phyloP scores from a whole-genome alignment of 2,797 vertebrate genomes.

The Micromesistius poutassou region DNA sequence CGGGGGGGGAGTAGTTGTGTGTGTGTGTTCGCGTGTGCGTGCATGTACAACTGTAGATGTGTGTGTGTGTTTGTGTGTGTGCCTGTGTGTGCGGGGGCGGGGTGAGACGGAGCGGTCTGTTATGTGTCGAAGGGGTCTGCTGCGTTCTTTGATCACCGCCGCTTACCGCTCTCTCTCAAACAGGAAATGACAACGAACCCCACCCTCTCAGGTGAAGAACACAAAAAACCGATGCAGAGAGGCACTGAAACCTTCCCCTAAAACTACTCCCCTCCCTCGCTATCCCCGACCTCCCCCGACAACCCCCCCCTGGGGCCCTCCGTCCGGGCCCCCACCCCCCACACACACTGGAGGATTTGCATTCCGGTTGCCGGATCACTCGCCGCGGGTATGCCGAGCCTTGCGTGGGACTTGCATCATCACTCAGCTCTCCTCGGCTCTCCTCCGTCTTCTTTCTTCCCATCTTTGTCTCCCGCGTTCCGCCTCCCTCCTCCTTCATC shows the following conservation, averaged over 20 bases:
- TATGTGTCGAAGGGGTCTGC: constrained; percentile 11
- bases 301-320: constrained; percentile 2
- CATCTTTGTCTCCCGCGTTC: neutral
- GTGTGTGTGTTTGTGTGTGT: neutral
- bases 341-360: constrained; percentile 53
- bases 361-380: constrained; percentile 67
- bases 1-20: neutral
- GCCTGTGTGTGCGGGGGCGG: neutral
- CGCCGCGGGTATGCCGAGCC: constrained; percentile 61
- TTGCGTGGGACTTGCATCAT: constrained; percentile 75
- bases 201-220: neutral
- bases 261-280: constrained; percentile 9
- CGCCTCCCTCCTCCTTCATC: neutral
- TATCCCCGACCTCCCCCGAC: constrained; percentile 6
- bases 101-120: neutral
- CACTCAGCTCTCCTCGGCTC: constrained; percentile 7
- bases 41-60: neutral
- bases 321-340: neutral
- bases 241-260: constrained; percentile 9
- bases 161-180: constrained; percentile 29
- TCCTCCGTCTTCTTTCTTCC: constrained; percentile 20
- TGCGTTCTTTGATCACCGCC: constrained; percentile 38
- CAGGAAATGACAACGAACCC: constrained; percentile 35
- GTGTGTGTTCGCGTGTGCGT: neutral
- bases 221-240: neutral